A percentile compares a stretch with the other conserved stretches of the same genome.
phyloP scores from a whole-genome alignment of 2,888 invertebrate species.

The Crocallis elinguaria region DNA sequence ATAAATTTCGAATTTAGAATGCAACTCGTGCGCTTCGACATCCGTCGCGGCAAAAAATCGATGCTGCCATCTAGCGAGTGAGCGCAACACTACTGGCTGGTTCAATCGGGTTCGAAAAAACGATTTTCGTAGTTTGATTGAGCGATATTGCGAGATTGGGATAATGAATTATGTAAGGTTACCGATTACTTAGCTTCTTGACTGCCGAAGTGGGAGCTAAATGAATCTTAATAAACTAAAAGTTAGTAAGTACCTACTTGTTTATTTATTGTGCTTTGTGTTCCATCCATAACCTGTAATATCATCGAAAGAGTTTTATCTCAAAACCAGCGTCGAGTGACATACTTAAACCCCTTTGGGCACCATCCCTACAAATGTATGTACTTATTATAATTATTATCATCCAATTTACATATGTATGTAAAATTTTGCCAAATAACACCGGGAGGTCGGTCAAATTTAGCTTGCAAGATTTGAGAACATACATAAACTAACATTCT shows the following conservation, averaged over 20 bases:
- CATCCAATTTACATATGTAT: too few species aligned
- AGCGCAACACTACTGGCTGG: slow-evolving; percentile 57
- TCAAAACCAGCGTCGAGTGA: too few species aligned
- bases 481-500: too few species aligned
- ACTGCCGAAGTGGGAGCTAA: background rate
- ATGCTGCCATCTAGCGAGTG: slow-evolving; percentile 71
- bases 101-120: slow-evolving; percentile 38
- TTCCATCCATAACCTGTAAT: too few species aligned
- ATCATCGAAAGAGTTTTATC: too few species aligned
- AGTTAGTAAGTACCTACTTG: background rate
- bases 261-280: too few species aligned
- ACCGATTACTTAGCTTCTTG: slow-evolving; percentile 4
- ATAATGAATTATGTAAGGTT: slow-evolving; percentile 38
- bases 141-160: slow-evolving; percentile 31
- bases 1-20: slow-evolving; percentile 78
- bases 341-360: too few species aligned
- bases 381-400: too few species aligned
- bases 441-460: too few species aligned
- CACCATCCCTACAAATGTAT: too few species aligned
- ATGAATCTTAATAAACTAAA: background rate
- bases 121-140: slow-evolving; percentile 35
- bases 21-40: slow-evolving; percentile 82
- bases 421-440: too few species aligned
- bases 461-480: too few species aligned
- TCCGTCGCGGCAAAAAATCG: slow-evolving; percentile 77